Percentiles rank a stretch among this genome's conserved stretches.
Evolutionary conservation across 1,140 invertebrate species (phyloP).

Genomic region (Trichonephila clavata): DNA sequence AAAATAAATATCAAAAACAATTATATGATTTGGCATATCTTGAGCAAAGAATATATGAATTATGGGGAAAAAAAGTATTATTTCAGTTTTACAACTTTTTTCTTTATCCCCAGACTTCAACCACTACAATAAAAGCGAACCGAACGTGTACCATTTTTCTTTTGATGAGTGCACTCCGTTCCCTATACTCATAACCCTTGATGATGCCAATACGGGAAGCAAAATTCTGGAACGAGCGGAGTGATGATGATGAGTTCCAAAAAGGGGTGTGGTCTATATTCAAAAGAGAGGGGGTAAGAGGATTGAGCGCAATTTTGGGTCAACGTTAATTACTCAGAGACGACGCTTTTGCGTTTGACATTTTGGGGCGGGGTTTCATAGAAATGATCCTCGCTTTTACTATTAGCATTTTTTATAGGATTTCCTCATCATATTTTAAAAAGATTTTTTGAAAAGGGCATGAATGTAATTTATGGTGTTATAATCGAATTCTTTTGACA

Average conservation of each 20-base stretch:
- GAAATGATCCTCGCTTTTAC: slow-evolving; percentile 65
- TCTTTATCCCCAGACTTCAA: background rate
- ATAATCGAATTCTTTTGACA: slow-evolving; percentile 41
- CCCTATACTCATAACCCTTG: slow-evolving; percentile 52
- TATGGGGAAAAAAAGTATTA: no score
- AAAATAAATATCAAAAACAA: no score
- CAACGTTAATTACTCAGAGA: slow-evolving; percentile 70
- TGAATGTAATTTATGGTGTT: slow-evolving; percentile 68
- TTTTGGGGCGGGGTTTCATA: slow-evolving; percentile 63
- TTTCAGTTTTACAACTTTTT: no score
- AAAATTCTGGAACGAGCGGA: slow-evolving; percentile 70
- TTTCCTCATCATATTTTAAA: slow-evolving; percentile 54
- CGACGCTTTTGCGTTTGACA: slow-evolving; percentile 70
- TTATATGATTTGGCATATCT: no score
- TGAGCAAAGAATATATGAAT: no score
- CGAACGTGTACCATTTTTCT: slow-evolving; percentile 22
- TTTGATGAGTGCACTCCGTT: background rate
- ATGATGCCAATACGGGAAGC: slow-evolving; percentile 73
- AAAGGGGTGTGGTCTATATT: slow-evolving; percentile 73
- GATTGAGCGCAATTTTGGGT: slow-evolving; percentile 60
- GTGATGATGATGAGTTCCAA: slow-evolving; percentile 72
- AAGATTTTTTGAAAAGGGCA: slow-evolving; percentile 41
- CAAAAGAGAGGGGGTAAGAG: slow-evolving; percentile 45
- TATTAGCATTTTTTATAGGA: slow-evolving; percentile 56
- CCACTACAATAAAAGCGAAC: background rate